These are phyloP conservation scores for Rhagoletis zephyria DNA, from an alignment of 1,140 invertebrate species.

Conservation along the genomic window DNA sequence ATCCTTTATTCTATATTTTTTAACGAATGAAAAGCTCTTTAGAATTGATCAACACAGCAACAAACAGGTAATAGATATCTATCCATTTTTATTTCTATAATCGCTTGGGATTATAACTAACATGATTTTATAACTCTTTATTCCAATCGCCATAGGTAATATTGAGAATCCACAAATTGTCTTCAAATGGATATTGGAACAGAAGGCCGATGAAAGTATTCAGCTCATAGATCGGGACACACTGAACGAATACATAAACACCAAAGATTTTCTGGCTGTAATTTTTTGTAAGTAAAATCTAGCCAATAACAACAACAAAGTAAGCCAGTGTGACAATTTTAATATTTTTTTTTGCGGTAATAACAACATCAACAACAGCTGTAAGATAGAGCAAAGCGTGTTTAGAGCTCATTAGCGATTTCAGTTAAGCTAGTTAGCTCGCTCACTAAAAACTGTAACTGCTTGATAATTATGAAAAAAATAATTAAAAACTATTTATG, in stretches of 20 bases:
- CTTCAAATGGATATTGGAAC: constrained; percentile 90
- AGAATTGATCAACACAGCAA: constrained; percentile 71
- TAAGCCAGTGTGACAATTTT: neutral
- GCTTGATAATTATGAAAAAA: constrained; percentile 58
- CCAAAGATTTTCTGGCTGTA: constrained; percentile 92
- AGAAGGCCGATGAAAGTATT: constrained; percentile 94
- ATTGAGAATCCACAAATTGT: constrained; percentile 88
- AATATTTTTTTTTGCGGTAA: constrained; percentile 4
- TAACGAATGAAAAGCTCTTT: neutral
- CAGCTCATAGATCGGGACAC: constrained; percentile 90
- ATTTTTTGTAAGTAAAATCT: constrained; percentile 87
- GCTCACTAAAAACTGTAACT: constrained; percentile 71
- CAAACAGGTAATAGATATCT: constrained; percentile 62
- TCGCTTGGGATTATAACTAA: neutral
- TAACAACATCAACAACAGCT: neutral
- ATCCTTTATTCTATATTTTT: too few species aligned
- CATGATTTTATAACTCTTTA: neutral
- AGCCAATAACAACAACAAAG: neutral
- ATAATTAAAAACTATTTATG: too few species aligned
- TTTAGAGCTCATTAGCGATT: neutral
- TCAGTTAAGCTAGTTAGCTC: neutral
- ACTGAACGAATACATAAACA: constrained; percentile 89
- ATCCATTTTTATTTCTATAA: neutral
- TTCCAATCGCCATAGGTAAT: constrained; percentile 78
- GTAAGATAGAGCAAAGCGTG: neutral